These are phyloP conservation scores for Drosophila funebris DNA, from an alignment of 1,140 invertebrate species.

Conservation along the genomic window DNA sequence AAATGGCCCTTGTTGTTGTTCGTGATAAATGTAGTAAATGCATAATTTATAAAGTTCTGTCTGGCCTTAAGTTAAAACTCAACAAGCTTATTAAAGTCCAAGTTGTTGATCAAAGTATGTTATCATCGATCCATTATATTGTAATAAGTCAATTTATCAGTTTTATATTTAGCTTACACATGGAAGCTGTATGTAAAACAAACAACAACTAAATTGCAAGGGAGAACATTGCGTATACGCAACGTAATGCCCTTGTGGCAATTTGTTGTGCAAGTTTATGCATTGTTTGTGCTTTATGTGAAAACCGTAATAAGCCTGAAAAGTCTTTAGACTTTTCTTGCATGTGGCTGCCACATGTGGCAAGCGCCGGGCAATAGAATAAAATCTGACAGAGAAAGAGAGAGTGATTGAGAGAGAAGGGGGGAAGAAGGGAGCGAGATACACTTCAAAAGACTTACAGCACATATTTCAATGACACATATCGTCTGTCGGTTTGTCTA, in stretches of 20 bases:
- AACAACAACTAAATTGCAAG: conserved; percentile 9
- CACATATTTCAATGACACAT: conserved; percentile 72
- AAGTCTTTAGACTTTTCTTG: conserved; percentile 52
- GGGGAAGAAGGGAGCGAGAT: neutral
- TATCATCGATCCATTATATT: conserved; percentile 40
- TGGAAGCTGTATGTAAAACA: conserved; percentile 29
- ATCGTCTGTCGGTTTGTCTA: conserved; percentile 53
- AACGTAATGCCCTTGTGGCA: conserved; percentile 20
- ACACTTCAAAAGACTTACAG: conserved; percentile 61
- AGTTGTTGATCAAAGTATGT: conserved; percentile 1
- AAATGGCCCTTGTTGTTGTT: conserved; percentile 10
- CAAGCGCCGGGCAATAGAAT: neutral
- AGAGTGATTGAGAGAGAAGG: neutral
- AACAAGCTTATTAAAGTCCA: conserved; percentile 14
- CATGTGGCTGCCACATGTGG: conserved; percentile 25
- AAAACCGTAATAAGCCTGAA: conserved; percentile 52
- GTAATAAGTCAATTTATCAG: conserved; percentile 73
- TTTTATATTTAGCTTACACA: conserved; percentile 67
- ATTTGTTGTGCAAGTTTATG: conserved; percentile 22
- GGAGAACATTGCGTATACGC: conserved; percentile 52
- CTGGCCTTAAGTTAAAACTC: conserved; percentile 20
- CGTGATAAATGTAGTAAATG: conserved; percentile 25
- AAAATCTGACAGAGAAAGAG: neutral
- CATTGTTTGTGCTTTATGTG: conserved; percentile 43
- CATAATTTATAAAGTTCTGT: conserved; percentile 54